Conservation (phyloP, 2,888 invertebrate species). For the Bellardia pandia region DNA sequence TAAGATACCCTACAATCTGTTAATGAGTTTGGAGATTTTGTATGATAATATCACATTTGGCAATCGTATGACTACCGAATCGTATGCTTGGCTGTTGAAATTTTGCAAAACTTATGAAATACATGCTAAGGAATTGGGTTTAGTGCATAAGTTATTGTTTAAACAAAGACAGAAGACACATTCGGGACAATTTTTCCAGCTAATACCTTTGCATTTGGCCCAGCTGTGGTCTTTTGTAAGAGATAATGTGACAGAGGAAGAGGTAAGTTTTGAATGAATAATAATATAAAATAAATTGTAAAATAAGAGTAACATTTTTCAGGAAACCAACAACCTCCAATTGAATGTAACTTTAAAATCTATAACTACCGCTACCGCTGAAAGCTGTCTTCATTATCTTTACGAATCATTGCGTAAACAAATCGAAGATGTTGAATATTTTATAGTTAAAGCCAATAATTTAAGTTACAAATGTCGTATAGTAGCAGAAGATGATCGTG, state of each 20-base stretch:
- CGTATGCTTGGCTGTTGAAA: slow-evolving; percentile 81
- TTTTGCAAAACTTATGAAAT: slow-evolving; percentile 80
- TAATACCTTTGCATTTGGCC: slow-evolving; percentile 80
- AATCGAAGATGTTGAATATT: slow-evolving; percentile 82
- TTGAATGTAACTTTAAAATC: slow-evolving; percentile 79
- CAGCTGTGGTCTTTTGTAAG: slow-evolving; percentile 78
- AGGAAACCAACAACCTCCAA: slow-evolving; percentile 53
- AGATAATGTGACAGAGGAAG: slow-evolving; percentile 75
- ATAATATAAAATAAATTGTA: neutral
- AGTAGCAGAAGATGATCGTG: slow-evolving; percentile 84
- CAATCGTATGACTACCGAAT: slow-evolving; percentile 80
- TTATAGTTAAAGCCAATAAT: slow-evolving; percentile 84
- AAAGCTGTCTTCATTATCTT: slow-evolving; percentile 78
- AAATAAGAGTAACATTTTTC: neutral
- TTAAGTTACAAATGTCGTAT: slow-evolving; percentile 84
- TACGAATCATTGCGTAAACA: slow-evolving; percentile 81
- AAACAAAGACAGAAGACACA: slow-evolving; percentile 82
- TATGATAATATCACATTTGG: slow-evolving; percentile 80
- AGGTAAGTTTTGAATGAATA: slow-evolving; percentile 40
- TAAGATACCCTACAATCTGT: slow-evolving; percentile 77
- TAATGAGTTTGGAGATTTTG: slow-evolving; percentile 81
- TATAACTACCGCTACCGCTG: slow-evolving; percentile 78
- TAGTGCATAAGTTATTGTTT: slow-evolving; percentile 82
- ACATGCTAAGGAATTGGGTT: slow-evolving; percentile 77
- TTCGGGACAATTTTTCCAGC: slow-evolving; percentile 81